Base-by-base conservation (phyloP, 1,140 invertebrate genomes). In the Bicyclus anynana region DNA sequence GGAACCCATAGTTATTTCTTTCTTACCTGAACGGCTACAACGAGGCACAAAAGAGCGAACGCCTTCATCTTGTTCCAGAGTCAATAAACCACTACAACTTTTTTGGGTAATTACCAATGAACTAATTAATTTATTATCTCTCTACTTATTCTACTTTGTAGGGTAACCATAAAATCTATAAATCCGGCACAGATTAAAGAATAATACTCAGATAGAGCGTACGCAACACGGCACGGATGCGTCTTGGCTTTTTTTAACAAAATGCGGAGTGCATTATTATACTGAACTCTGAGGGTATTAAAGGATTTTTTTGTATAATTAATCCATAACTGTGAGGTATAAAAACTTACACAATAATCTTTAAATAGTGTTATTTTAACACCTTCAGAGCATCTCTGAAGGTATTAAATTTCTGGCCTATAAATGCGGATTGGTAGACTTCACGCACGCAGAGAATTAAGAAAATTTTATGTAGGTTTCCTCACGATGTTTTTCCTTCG, bases 1-100 rank as follows among this genome's bases (percentile, higher is more conserved):
- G n/a, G n/a, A n/a, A n/a, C n/a, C n/a, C n/a, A n/a, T n/a, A n/a
- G n/a, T n/a, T n/a, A n/a, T n/a, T n/a, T n/a, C n/a, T n/a, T n/a
- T 5, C 37, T 65, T 63, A 83, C 80, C 74, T 80, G 76, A 1
- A 72, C 72, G 13, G 76, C 72, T n/a, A 66, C 80, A 21, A 76
- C 62, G 7, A 67, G 51, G 57, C 65, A 77, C 65, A 80, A 49
- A 6, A 80, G 47, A 53, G 72, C 49, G 42, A 83, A 52, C 44
- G 69, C 73, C 59, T 78, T 83, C 80, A 83, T 83, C 23, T 65
- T 79, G 46, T 23, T 37, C 10, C 50, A 55, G 64, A 16, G 49
- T 60, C 60, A 56, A 33, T 18, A 37, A 58, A 35, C 38, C 44
- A 67, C 59, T 64, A 58, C 7, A 57, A 38, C n/a, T 26, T 2